phyloP scores from a whole-genome alignment of 1,140 invertebrate species.

The Probaryconus sp. region DNA sequence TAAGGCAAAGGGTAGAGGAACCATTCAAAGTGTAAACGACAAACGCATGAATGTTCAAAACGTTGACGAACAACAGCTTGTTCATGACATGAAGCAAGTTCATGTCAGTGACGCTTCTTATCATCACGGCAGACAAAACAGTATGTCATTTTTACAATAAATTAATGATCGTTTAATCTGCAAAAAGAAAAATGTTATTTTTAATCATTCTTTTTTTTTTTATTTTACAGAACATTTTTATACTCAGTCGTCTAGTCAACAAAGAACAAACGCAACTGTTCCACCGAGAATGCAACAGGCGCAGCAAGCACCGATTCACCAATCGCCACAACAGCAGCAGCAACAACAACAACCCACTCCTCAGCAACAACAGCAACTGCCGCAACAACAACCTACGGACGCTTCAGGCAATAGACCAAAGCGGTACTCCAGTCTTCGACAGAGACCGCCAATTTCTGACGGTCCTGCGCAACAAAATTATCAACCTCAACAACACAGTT shows the following conservation, averaged over 20 bases:
- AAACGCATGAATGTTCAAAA: constrained; percentile 70
- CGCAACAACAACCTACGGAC: constrained; percentile 68
- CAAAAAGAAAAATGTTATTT: background rate
- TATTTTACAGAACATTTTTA: constrained; percentile 71
- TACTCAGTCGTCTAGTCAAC: constrained; percentile 71
- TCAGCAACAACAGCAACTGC: constrained; percentile 62
- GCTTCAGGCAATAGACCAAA: constrained; percentile 81
- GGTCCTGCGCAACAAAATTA: constrained; percentile 72
- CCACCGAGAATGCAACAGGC: constrained; percentile 77
- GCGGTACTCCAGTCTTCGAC: constrained; percentile 86
- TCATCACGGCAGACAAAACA: constrained; percentile 73
- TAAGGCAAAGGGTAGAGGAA: constrained; percentile 75
- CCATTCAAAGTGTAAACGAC: constrained; percentile 64
- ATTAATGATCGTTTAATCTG: constrained; percentile 4
- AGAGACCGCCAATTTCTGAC: constrained; percentile 78
- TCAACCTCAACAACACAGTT: constrained; percentile 73
- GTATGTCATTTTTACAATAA: constrained; percentile 61
- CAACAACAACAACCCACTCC: constrained; percentile 72
- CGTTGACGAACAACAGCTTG: constrained; percentile 72
- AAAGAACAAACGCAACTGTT: constrained; percentile 73
- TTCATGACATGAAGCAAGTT: constrained; percentile 77
- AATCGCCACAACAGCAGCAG: constrained; percentile 65
- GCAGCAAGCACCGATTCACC: constrained; percentile 63
- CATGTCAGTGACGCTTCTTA: constrained; percentile 74
- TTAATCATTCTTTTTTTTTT: constrained; percentile 39